Base-by-base conservation (phyloP, 1,140 invertebrate species). In the Mactra quadrangularis region DNA sequence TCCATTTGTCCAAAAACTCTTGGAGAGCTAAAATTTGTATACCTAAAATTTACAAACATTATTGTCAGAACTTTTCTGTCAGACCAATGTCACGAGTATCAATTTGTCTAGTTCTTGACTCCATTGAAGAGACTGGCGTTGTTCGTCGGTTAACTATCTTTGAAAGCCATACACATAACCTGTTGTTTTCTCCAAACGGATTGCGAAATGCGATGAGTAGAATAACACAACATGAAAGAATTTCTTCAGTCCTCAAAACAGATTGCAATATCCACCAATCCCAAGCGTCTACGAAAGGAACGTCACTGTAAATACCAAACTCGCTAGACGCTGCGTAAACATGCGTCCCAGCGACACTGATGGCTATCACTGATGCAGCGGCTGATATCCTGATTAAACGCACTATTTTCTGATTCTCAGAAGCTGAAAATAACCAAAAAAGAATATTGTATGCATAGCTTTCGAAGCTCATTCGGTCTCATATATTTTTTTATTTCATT, bases 221-320 rank as follows among this genome's bases (percentile, higher is more conserved):
- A 45, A 71, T 62, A 2, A 84, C 22, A 57, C 35, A 79, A 19
- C 45, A 53, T 31, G 66, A 72, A 47, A 55, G n/a, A 9, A 82
- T 27, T 71, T 83, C 84, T 53, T 81, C 85, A 3, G 68, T 31
- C 47, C 85, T 47, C 11, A 82, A 25, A 25, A 82, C 15, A n/a
- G 86, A 75, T 53, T 87, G 86, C 31, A 87, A 50, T 11, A 47
- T 68, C 86, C 86, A 87, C 83, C 81, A 87, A 38, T 64, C 35
- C 86, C 86, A 87, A 1, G 86, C 55, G 11, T 83, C 66, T 0
- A 85, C 83, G 76, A 76, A 71, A 15, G 3, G 52, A 74, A 76
- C 77, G 50, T 59, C 33, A 84, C 75, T 82, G 66, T 74, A 87
- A 4, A 85, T 68, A 31, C 86, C 86, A 47, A 87, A 85, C 25